Percentiles rank a stretch among this genome's conserved stretches.
These are phyloP conservation scores for Phortica variegata DNA, from an alignment of 1,140 invertebrate species.

Conservation along the genomic window DNA sequence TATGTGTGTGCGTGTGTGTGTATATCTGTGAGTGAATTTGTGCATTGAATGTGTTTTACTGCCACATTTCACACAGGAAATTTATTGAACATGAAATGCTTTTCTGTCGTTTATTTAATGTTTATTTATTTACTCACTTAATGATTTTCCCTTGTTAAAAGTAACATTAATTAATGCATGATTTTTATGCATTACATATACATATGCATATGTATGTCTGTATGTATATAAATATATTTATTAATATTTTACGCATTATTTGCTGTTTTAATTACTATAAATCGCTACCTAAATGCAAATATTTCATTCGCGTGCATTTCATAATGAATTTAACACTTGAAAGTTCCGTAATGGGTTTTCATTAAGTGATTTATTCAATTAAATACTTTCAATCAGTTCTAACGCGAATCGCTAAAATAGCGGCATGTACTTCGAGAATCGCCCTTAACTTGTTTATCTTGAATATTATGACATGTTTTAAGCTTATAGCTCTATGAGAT, in stretches of 20 bases:
- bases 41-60: too few relatives aligned
- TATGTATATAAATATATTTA: not conserved
- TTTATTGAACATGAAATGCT: too few relatives aligned
- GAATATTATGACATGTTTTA: not conserved
- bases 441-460: not conserved
- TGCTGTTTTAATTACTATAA: slow-evolving; percentile 26
- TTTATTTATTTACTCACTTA: too few relatives aligned
- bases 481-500: slow-evolving; percentile 7
- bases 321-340: slow-evolving; percentile 27
- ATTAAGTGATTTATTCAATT: slow-evolving; percentile 12
- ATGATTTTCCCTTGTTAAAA: too few relatives aligned
- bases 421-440: not conserved
- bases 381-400: not conserved
- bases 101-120: too few relatives aligned
- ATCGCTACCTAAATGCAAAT: slow-evolving; percentile 49
- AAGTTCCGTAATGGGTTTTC: slow-evolving; percentile 12
- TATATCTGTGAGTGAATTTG: too few relatives aligned
- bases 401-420: not conserved
- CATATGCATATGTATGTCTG: slow-evolving; percentile 9
- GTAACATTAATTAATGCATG: too few relatives aligned
- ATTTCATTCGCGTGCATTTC: slow-evolving; percentile 35
- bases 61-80: too few relatives aligned
- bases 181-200: slow-evolving; percentile 5
- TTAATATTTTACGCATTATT: slow-evolving; percentile 8
- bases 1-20: too few relatives aligned